Conservation (phyloP, 2,888 invertebrate species). For the Sinelater perroti region DNA sequence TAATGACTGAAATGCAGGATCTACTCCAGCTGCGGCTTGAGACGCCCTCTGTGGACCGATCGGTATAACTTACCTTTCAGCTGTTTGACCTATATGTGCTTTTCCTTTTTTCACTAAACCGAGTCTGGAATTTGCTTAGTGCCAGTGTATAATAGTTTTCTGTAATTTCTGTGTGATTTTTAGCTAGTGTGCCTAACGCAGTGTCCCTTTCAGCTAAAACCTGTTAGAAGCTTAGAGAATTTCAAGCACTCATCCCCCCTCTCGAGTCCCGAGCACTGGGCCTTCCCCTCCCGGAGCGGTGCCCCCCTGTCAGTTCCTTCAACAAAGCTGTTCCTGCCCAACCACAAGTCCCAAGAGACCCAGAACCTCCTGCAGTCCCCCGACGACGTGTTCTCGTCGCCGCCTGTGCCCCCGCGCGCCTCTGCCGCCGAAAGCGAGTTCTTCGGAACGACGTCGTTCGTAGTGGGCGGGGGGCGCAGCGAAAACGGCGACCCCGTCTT, state of each 20-base stretch:
- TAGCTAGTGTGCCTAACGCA: slow-evolving; percentile 20
- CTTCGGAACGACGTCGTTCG: slow-evolving; percentile 58
- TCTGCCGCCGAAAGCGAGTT: slow-evolving; percentile 49
- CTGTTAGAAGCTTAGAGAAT: slow-evolving; percentile 69
- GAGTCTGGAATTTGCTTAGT: neutral
- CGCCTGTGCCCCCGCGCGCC: slow-evolving; percentile 51
- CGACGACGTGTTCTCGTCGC: slow-evolving; percentile 58
- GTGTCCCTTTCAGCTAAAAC: slow-evolving; percentile 63
- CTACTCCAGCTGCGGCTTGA: slow-evolving; percentile 63
- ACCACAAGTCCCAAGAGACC: slow-evolving; percentile 50
- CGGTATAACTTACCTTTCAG: no score
- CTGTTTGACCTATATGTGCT: no score
- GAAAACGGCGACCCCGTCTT: slow-evolving; percentile 61
- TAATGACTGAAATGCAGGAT: slow-evolving; percentile 74
- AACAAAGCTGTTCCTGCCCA: slow-evolving; percentile 43
- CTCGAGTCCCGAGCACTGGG: slow-evolving; percentile 55
- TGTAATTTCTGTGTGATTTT: slow-evolving; percentile 12
- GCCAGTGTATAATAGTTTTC: neutral
- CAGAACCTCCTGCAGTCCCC: slow-evolving; percentile 58
- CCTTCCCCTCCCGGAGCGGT: slow-evolving; percentile 45
- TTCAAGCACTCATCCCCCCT: slow-evolving; percentile 58
- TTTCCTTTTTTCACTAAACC: slow-evolving; percentile 15
- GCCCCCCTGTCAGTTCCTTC: slow-evolving; percentile 52
- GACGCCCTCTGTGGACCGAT: slow-evolving; percentile 70
- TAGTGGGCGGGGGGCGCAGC: slow-evolving; percentile 60